Evolutionary conservation across 1,140 invertebrate genomes (phyloP).

Genomic region (Magallana ariakensis): DNA sequence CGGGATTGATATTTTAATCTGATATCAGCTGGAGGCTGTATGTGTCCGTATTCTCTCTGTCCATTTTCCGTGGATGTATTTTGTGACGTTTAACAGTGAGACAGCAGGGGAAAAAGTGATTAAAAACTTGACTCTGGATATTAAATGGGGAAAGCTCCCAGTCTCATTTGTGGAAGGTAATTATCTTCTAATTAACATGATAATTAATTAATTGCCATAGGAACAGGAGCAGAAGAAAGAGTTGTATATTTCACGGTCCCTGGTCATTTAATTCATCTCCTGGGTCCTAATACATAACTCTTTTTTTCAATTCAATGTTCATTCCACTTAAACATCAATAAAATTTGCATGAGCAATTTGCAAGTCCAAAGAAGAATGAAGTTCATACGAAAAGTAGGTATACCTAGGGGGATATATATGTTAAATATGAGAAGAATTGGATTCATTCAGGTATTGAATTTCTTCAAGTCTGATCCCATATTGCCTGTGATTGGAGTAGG

Average conservation of each 20-base stretch:
- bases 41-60: too few relatives aligned
- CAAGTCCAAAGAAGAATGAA: neutral
- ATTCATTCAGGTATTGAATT: slow-evolving; percentile 33
- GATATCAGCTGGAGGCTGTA: too few relatives aligned
- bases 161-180: slow-evolving; percentile 66
- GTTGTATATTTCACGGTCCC: too few relatives aligned
- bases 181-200: neutral
- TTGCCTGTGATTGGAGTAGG: neutral
- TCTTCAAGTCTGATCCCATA: neutral
- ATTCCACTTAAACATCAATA: too few relatives aligned
- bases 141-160: slow-evolving; percentile 64
- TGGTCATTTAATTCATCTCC: too few relatives aligned
- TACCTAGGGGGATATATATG: neutral
- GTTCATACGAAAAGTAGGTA: neutral
- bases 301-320: too few relatives aligned
- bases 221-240: neutral
- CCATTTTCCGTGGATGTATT: too few relatives aligned
- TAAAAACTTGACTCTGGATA: neutral
- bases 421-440: neutral
- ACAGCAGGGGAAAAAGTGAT: too few relatives aligned
- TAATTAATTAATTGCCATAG: slow-evolving; percentile 5
- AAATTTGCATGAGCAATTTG: neutral
- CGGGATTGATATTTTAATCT: too few relatives aligned
- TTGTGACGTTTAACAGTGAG: too few relatives aligned
- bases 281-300: too few relatives aligned